Base-by-base conservation (phyloP, 2,888 invertebrate genomes). In the Cordilura impudica region DNA sequence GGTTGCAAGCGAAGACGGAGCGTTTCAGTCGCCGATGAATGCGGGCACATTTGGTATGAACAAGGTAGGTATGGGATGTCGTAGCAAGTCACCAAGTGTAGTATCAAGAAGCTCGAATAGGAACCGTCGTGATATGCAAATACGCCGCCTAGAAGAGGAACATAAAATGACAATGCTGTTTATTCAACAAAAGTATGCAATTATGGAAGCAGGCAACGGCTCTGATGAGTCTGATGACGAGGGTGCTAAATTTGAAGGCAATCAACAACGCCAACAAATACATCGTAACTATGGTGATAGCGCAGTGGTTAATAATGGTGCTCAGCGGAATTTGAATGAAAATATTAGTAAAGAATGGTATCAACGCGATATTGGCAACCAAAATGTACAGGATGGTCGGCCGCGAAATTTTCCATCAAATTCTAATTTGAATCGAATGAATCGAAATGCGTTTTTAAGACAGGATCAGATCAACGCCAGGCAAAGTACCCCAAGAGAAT, bases 401-500 rank as follows among this genome's bases (percentile, higher is more conserved):
- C 45, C 45, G 16, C 45, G 45, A 45, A 45, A 45, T 43, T 43
- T 43, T 43, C 3, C 7, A 43, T 5, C 43, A n/a, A 43, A 43
- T 43, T 43, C 43, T n/a, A 43, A 43, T 47, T 47, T 47, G 4
- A 47, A 47, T 47, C 47, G 19, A 2, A 47, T n/a, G n/a, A n/a
- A n/a, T n/a, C n/a, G n/a, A n/a, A n/a, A 47, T 18, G 16, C 47
- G 16, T 18, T 47, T 18, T 18, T 47, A 16, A 16, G 6, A 18
- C 47, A 47, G 47, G 47, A 8, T 47, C 47, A 47, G 47, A 47
- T 47, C 5, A 8, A 47, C 12, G 47, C 47, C 18, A 54, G 54
- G 6, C 54, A 31, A 23, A 26, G 54, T 19, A 47, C 39, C 7
- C 56, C 67, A 29, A 43, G 45, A 29, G 43, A 67, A 16, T 43